Evolutionary conservation across 1,140 invertebrate species (phyloP).

Genomic region (Gonioctena quinquepunctata): DNA sequence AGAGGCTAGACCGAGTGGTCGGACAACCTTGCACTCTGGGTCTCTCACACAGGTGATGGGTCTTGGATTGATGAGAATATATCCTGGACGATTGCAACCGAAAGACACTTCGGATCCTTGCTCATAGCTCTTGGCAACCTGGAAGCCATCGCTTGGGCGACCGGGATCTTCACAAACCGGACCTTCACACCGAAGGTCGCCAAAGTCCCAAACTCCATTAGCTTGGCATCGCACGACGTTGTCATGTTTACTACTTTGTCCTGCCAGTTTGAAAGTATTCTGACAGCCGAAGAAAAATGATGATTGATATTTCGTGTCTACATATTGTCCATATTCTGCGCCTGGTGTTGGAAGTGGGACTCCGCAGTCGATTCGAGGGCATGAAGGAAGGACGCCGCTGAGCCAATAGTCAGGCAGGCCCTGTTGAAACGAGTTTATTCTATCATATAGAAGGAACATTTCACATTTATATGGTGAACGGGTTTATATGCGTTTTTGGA

Average conservation of each 20-base stretch:
- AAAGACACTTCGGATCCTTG: constrained; percentile 90
- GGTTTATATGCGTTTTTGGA: too few relatives aligned
- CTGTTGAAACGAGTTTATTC: too few relatives aligned
- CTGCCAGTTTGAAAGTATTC: constrained; percentile 92
- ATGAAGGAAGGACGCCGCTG: constrained; percentile 81
- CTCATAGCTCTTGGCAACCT: constrained; percentile 89
- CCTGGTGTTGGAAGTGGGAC: constrained; percentile 86
- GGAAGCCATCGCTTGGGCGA: constrained; percentile 86
- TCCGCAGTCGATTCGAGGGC: constrained; percentile 87
- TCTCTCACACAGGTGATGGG: constrained; percentile 90
- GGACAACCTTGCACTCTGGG: constrained; percentile 92
- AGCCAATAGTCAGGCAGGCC: constrained; percentile 91
- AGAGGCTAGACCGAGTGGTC: constrained; percentile 87
- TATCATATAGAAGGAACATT: too few relatives aligned
- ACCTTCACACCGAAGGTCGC: constrained; percentile 92
- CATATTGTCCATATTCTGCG: constrained; percentile 85
- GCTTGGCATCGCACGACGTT: constrained; percentile 89
- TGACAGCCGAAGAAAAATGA: constrained; percentile 96
- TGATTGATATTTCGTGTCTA: constrained; percentile 87
- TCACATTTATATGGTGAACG: too few relatives aligned
- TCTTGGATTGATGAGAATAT: constrained; percentile 87
- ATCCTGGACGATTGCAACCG: constrained; percentile 87
- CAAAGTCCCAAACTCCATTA: constrained; percentile 96
- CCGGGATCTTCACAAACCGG: constrained; percentile 95
- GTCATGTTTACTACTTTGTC: constrained; percentile 88